Conservation (phyloP, 2,888 invertebrate species). For the Schizotus pectinicornis region DNA sequence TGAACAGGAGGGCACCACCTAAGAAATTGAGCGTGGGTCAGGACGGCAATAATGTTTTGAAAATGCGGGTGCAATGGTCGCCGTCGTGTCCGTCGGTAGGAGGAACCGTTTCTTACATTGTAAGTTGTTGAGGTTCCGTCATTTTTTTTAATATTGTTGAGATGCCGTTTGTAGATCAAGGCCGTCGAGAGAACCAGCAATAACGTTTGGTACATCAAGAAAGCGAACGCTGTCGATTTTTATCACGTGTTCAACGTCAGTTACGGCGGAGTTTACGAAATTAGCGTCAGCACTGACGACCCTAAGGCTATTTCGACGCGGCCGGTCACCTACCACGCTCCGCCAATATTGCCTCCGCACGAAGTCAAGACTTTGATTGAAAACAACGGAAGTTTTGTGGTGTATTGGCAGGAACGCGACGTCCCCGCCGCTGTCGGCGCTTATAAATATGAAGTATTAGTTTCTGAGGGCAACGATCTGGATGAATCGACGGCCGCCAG, state of each 20-base stretch:
- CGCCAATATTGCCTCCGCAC: constrained; percentile 67
- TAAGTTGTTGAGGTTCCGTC: constrained; percentile 29
- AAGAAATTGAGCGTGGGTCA: constrained; percentile 65
- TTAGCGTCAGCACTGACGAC: constrained; percentile 61
- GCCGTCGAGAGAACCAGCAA: constrained; percentile 60
- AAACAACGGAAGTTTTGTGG: constrained; percentile 67
- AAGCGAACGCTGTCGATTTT: constrained; percentile 15
- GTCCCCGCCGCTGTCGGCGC: constrained; percentile 46
- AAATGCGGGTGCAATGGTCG: constrained; percentile 72
- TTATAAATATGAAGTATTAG: constrained; percentile 69
- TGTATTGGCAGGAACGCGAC: constrained; percentile 69
- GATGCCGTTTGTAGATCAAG: constrained; percentile 55
- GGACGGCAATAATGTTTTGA: constrained; percentile 51
- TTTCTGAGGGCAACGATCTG: constrained; percentile 63
- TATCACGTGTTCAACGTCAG: constrained; percentile 59
- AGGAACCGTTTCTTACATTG: constrained; percentile 55
- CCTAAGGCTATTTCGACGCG: constrained; percentile 58
- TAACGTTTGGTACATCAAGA: constrained; percentile 49
- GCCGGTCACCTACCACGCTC: constrained; percentile 62
- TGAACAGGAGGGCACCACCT: constrained; percentile 72
- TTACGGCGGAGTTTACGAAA: constrained; percentile 62
- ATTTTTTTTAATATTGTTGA: neutral
- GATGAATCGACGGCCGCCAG: constrained; percentile 61
- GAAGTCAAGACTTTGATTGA: constrained; percentile 67
- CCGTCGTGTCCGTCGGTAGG: constrained; percentile 67